Evolutionary conservation across 2,888 invertebrate genomes (phyloP).

Genomic region (Ochropacha duplaris): DNA sequence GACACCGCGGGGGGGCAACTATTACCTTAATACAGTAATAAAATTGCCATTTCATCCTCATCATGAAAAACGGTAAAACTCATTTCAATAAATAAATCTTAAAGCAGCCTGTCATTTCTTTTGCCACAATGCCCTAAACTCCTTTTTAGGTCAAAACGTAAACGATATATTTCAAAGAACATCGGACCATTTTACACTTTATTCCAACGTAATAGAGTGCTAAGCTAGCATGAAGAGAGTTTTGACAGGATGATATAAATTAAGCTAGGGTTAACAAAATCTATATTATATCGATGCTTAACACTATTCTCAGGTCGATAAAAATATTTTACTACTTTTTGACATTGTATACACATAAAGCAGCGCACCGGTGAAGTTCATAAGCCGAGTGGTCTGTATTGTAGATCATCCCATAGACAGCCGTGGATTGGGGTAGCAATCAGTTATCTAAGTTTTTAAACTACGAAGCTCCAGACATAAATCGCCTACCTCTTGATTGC

Average conservation of each 20-base stretch:
- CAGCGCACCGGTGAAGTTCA: too few species aligned
- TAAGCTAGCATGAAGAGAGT: not conserved
- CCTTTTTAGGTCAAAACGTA: constrained; percentile 3
- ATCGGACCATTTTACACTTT: not conserved
- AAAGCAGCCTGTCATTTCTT: not conserved
- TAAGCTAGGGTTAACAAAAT: not conserved
- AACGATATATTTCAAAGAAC: not conserved
- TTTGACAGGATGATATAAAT: constrained; percentile 1
- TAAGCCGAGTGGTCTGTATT: too few species aligned
- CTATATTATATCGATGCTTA: constrained; percentile 1
- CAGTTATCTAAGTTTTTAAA: too few species aligned
- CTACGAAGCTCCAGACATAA: too few species aligned
- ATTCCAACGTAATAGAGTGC: not conserved
- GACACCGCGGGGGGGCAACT: too few species aligned
- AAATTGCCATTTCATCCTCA: too few species aligned
- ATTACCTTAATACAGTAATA: too few species aligned
- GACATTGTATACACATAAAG: too few species aligned
- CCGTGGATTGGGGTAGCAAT: too few species aligned
- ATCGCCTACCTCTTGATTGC: too few species aligned
- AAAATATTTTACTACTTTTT: not conserved
- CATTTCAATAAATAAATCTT: constrained; percentile 3
- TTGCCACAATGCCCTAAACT: not conserved
- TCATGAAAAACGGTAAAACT: not conserved
- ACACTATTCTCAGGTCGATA: not conserved
- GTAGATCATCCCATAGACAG: too few species aligned